A percentile compares a stretch with the other conserved stretches of the same genome.
Conservation (phyloP, 2,888 invertebrate genomes). For the Spilosoma lubricipeda region DNA sequence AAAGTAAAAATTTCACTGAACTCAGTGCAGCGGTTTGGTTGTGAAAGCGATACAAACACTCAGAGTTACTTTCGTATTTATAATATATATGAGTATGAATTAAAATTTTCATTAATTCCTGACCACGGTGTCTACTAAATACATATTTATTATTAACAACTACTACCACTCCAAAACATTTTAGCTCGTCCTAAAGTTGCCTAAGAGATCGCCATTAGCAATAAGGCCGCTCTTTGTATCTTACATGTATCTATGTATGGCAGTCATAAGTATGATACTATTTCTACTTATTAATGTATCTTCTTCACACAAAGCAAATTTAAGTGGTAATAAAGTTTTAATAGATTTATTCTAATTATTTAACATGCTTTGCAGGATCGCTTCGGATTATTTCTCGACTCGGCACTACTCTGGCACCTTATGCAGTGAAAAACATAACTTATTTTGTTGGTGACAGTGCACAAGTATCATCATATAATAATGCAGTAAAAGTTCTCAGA, state of each 20-base stretch:
- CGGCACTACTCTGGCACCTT: constrained; percentile 71
- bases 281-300: background rate
- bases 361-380: constrained; percentile 76
- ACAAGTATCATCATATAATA: constrained; percentile 67
- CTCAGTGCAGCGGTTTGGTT: no score
- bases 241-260: no score
- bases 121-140: constrained; percentile 52
- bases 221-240: background rate
- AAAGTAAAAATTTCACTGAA: no score
- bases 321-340: background rate
- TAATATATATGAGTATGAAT: no score
- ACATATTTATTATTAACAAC: constrained; percentile 77
- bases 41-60: no score
- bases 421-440: constrained; percentile 66
- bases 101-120: constrained; percentile 43
- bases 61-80: no score
- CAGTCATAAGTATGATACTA: no score
- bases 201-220: background rate
- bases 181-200: background rate
- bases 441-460: constrained; percentile 68
- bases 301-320: background rate
- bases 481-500: constrained; percentile 76
- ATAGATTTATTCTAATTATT: constrained; percentile 46
- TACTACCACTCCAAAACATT: background rate
- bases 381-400: constrained; percentile 81